Evolutionary conservation across 2,888 invertebrate species (phyloP).

Genomic region (Dolichomitus sp.): DNA sequence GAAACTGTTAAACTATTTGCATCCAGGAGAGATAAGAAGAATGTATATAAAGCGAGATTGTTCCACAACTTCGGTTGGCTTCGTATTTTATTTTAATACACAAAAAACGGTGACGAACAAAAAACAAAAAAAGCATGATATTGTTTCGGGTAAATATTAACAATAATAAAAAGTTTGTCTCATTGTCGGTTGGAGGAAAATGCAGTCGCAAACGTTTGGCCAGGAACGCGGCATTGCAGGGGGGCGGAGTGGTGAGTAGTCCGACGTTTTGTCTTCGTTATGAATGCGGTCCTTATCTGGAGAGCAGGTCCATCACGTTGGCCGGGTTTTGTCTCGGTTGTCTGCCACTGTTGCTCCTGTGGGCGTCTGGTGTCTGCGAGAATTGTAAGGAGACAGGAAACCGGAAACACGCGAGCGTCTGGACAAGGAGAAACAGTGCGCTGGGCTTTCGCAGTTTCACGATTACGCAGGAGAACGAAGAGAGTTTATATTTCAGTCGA

Average conservation of each 20-base stretch:
- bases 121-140: conserved; percentile 32
- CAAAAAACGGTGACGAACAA: background rate
- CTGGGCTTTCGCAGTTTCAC: conserved; percentile 45
- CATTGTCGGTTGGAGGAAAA: conserved; percentile 43
- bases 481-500: conserved; percentile 27
- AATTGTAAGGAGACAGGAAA: conserved; percentile 85
- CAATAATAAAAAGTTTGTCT: conserved; percentile 46
- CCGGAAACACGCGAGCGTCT: conserved; percentile 82
- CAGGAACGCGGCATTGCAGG: conserved; percentile 19
- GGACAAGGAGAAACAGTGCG: conserved; percentile 74
- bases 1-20: conserved; percentile 76
- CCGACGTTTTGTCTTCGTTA: conserved; percentile 83
- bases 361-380: conserved; percentile 76
- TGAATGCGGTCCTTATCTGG: conserved; percentile 81
- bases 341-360: conserved; percentile 39
- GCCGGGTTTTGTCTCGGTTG: conserved; percentile 75
- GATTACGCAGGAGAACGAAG: conserved; percentile 4
- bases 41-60: conserved; percentile 5
- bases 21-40: conserved; percentile 49
- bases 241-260: conserved; percentile 53
- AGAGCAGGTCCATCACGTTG: conserved; percentile 78
- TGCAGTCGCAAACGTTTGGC: conserved; percentile 40
- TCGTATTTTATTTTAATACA: conserved; percentile 9
- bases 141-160: conserved; percentile 43
- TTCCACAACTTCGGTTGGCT: background rate